phyloP scores from a whole-genome alignment of 2,888 invertebrate genomes.

The Hypena proboscidalis region DNA sequence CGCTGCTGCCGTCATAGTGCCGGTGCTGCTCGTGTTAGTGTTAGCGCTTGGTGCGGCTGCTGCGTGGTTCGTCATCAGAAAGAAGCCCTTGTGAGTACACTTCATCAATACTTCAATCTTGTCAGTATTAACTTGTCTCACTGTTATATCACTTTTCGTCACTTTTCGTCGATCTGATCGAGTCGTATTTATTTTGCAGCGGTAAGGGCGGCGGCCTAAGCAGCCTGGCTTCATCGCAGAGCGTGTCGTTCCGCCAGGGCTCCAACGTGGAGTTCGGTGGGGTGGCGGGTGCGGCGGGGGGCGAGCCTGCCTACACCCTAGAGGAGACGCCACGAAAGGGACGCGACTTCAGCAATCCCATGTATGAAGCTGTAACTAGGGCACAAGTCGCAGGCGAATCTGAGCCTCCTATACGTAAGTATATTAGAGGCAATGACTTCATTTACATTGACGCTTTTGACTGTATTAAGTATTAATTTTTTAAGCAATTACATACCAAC shows the following conservation, averaged over 20 bases:
- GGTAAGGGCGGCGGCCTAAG: conserved; percentile 93
- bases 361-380: conserved; percentile 96
- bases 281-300: conserved; percentile 70
- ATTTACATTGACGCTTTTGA: too few relatives aligned
- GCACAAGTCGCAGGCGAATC: conserved; percentile 75
- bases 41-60: conserved; percentile 90
- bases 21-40: conserved; percentile 91
- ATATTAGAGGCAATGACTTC: background rate
- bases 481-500: too few relatives aligned
- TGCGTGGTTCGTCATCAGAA: conserved; percentile 92
- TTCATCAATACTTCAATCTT: too few relatives aligned
- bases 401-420: conserved; percentile 69
- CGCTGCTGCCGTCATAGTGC: conserved; percentile 91
- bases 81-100: conserved; percentile 92
- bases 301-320: conserved; percentile 91
- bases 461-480: too few relatives aligned
- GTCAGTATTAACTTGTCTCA: too few relatives aligned
- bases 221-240: conserved; percentile 93
- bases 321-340: conserved; percentile 90
- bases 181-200: conserved; percentile 76
- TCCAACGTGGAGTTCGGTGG: conserved; percentile 96
- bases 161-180: too few relatives aligned
- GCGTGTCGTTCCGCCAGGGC: conserved; percentile 96
- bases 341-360: conserved; percentile 98
- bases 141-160: too few relatives aligned